Base-by-base conservation (phyloP, 2,113 vertebrate species). In the Rhodinocichla rosea region DNA sequence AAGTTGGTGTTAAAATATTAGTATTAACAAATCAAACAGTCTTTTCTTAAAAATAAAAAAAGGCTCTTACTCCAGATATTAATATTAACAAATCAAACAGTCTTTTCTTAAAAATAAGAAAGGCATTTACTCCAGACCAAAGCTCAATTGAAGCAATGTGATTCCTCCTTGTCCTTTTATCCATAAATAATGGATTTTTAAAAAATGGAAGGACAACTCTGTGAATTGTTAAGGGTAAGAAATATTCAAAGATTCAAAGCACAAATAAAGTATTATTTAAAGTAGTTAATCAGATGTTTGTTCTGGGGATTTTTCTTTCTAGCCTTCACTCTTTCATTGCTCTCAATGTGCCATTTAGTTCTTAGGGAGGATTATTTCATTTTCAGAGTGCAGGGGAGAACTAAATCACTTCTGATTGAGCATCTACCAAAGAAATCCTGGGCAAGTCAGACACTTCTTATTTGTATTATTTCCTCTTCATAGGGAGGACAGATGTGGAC, bases 131-230 rank as follows among this genome's bases (percentile, higher is more conserved):
- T 85, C 45, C 30, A 74, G 69, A 67, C 59, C 37, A 67, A 90
- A 47, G 8, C 10, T 83, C 67, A 24, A 1, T 53, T 63, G 77
- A 78, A 81, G 21, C 56, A 75, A 63, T 37, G 40, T 30, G 28
- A 79, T 87, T 90, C 3, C 2, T 83, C 22, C n/a, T 92, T 88
- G 87, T 57, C 74, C 18, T 71, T 79, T 89, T 40, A 45, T 52
- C 44, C 24, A 93, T 49, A 90, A 97, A 78, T 81, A 80, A 95
- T 90, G n/a, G 23, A 90, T 94, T 95, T 94, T 94, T 44, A 9
- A 56, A 59, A 95, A 94, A 71, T 70, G 11, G 22, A 90, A 94
- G 40, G 56, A 81, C 30, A 82, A 39, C 35, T 93, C 37, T 94
- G 7, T 63, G 70, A 89, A 57, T 86, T 73, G 60, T 85, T 60